Evolutionary conservation across 2,113 vertebrate genomes (phyloP), one percentile per base, ranked within the genome.

Genomic region (Melanerpes aurifrons): DNA sequence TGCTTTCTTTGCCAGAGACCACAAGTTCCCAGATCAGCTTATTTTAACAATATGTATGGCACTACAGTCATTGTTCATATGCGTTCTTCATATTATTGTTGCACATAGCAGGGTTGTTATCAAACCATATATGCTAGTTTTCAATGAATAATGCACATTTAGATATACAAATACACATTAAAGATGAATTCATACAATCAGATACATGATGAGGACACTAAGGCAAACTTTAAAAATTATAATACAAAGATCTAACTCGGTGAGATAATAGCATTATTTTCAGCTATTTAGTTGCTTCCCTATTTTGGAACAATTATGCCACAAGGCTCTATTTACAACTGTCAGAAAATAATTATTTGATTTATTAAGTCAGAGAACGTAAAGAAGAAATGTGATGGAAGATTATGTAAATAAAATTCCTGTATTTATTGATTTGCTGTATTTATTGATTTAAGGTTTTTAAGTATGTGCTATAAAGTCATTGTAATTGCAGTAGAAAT

Each of bases 381-480:
- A 82, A 86, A 83, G 22, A 84, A 62, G 25, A 67, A 66, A 66
- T 58, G 26, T 56, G 37, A 94, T 59, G 16, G 28, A 78, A 87
- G 35, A 35, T 32, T 75, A 84, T 50, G 40, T 69, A 89, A 95
- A 93, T 84, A 66, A 40, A 21, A 56, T 90, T 90, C 29, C 77
- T 72, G 43, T 89, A 91, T 69, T 92, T 91, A 86, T 83, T 85
- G 66, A 95, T 75, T 75, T 90, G 53, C 67, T 72, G 43, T 90
- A 91, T 69, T 92, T 91, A 86, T 83, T 85, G 66, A 95, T 75
- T 82, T 89, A 63, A 26, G 70, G 50, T 84, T 93, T 86, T 89
- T 92, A 79, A 92, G n/a, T 62, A 79, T 9, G 53, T 77, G 59
- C 68, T 78, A 69, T 62, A 87, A 94, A 92, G 53, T 70, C 59